A percentile compares a stretch with the other conserved stretches of the same genome.
Conservation (phyloP, 2,888 invertebrate genomes). For the Bellardia bayeri region DNA sequence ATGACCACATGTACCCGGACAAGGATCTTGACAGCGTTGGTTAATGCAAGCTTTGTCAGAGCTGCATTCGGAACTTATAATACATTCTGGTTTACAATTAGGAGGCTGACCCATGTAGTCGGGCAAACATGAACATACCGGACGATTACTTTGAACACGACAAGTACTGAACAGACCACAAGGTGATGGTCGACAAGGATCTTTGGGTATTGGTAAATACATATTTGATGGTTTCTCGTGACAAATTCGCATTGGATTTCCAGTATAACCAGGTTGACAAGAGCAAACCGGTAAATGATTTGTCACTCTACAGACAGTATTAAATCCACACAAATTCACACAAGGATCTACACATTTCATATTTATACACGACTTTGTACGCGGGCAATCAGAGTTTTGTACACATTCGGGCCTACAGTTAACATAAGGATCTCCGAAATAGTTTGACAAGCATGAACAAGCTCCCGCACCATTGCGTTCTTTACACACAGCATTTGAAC, state of each 20-base stretch:
- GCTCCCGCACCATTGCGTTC: constrained; percentile 92
- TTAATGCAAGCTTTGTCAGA: constrained; percentile 90
- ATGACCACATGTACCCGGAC: constrained; percentile 90
- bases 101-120: constrained; percentile 90
- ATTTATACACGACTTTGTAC: constrained; percentile 90
- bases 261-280: constrained; percentile 90
- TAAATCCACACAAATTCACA: constrained; percentile 91
- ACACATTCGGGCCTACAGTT: constrained; percentile 95
- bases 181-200: constrained; percentile 85
- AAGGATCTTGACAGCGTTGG: constrained; percentile 90
- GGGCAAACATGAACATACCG: constrained; percentile 90
- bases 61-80: constrained; percentile 90
- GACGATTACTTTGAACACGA: constrained; percentile 86
- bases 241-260: constrained; percentile 91
- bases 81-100: constrained; percentile 91
- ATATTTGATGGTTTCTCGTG: constrained; percentile 85
- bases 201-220: constrained; percentile 81
- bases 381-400: constrained; percentile 92
- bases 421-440: constrained; percentile 93
- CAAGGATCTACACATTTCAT: constrained; percentile 94
- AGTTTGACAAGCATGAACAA: constrained; percentile 92
- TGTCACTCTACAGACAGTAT: constrained; percentile 92
- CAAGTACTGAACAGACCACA: constrained; percentile 86
- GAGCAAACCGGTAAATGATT: constrained; percentile 93
- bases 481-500: constrained; percentile 93